A percentile compares a stretch with the other conserved stretches of the same genome.
phyloP scores from a whole-genome alignment of 1,140 invertebrate genomes.

The Aplysia californica region DNA sequence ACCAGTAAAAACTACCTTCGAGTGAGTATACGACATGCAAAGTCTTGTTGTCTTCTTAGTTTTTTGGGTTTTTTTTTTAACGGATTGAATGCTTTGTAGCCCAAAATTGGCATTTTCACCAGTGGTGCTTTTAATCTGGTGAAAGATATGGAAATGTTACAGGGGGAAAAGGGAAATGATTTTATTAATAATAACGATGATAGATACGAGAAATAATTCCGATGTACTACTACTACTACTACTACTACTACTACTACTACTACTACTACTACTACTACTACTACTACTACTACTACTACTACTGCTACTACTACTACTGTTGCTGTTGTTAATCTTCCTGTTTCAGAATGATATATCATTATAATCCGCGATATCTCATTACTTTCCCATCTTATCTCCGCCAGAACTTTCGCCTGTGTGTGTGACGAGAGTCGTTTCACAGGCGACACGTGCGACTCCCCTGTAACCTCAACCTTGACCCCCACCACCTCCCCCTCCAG shows the following conservation, averaged over 20 bases:
- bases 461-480: conserved; percentile 5
- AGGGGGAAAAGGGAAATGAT: no score
- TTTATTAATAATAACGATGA: no score
- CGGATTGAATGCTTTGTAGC: neutral
- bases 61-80: neutral
- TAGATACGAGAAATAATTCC: no score
- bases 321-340: no score
- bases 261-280: neutral
- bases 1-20: neutral
- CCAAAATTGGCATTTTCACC: neutral
- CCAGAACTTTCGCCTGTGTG: conserved; percentile 24
- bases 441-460: conserved; percentile 29
- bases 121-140: neutral
- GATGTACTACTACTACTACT: neutral
- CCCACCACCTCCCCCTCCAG: neutral
- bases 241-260: neutral
- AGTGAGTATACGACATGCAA: conserved; percentile 27
- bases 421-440: conserved; percentile 16
- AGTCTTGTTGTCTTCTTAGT: conserved; percentile 7
- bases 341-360: no score
- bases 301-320: neutral
- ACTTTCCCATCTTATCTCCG: no score
- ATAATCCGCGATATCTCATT: neutral
- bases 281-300: neutral
- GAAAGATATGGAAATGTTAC: no score